Percentiles rank a stretch among this genome's conserved stretches.
These are phyloP conservation scores for Donacobius atricapilla DNA, from an alignment of 2,113 vertebrate genomes.

Conservation along the genomic window DNA sequence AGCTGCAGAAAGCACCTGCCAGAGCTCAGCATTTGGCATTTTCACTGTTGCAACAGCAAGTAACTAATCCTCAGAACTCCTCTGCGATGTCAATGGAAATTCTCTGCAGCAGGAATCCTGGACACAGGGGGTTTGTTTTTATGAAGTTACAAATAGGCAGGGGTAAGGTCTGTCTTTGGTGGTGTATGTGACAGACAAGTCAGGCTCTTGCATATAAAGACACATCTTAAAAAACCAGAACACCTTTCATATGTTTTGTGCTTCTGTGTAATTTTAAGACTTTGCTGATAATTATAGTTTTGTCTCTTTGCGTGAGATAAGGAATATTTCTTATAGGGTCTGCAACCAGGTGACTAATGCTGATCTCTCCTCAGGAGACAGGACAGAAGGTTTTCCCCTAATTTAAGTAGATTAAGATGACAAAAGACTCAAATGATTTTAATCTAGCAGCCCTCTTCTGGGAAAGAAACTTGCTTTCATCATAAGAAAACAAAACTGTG, in stretches of 20 bases:
- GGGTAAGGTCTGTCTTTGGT: not conserved
- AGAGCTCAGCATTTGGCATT: not conserved
- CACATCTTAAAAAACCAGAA: not conserved
- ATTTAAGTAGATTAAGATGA: not conserved
- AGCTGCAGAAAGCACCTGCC: not conserved
- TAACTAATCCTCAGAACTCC: not conserved
- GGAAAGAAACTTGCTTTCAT: not conserved
- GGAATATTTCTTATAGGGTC: not conserved
- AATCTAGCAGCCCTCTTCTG: not conserved
- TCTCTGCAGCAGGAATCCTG: not conserved
- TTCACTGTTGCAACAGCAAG: not conserved
- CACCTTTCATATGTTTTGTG: not conserved
- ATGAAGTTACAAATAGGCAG: not conserved
- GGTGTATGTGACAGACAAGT: not conserved
- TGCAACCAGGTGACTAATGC: not conserved
- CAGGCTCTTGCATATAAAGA: not conserved
- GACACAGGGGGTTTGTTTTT: not conserved
- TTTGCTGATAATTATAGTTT: not conserved
- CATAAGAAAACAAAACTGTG: not conserved
- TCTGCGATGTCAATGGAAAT: not conserved
- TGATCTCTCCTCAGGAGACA: not conserved
- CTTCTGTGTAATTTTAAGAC: not conserved
- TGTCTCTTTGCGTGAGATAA: not conserved
- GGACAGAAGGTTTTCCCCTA: not conserved
- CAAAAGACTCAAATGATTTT: not conserved